A percentile compares a stretch with the other conserved stretches of the same genome.
phyloP scores from a whole-genome alignment of 1,140 invertebrate genomes.

The Bombus sylvicola region DNA sequence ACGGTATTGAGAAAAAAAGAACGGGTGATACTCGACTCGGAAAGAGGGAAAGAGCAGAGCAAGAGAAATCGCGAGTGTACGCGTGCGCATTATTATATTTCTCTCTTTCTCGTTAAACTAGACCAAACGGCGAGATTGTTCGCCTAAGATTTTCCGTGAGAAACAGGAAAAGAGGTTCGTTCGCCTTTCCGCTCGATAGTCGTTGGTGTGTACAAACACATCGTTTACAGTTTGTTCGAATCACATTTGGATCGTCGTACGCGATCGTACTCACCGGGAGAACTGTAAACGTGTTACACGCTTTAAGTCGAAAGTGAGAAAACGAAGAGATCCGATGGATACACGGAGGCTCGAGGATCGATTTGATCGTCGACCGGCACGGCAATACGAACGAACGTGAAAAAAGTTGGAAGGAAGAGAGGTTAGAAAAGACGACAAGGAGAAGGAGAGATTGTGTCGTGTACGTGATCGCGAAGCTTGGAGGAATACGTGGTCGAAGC shows the following conservation, averaged over 20 bases:
- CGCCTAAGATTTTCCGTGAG: background rate
- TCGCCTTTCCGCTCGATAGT: background rate
- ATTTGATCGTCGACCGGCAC: conserved; percentile 19
- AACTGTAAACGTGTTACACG: background rate
- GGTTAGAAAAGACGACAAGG: conserved; percentile 33
- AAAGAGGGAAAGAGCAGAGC: background rate
- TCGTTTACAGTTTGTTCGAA: background rate
- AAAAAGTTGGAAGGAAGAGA: conserved; percentile 15
- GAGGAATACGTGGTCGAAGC: conserved; percentile 12
- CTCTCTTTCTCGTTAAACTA: background rate
- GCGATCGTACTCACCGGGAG: background rate
- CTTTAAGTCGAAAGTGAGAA: background rate
- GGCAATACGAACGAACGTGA: conserved; percentile 36
- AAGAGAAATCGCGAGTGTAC: conserved; percentile 14
- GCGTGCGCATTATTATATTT: background rate
- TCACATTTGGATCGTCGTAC: background rate
- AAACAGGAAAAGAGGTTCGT: conserved; percentile 10
- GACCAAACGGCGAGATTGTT: background rate
- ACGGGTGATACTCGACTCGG: background rate
- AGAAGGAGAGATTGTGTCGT: conserved; percentile 12
- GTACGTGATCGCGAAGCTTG: conserved; percentile 17
- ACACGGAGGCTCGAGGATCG: background rate
- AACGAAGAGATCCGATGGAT: conserved; percentile 20
- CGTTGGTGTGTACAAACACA: background rate
- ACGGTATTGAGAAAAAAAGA: background rate